phyloP scores from a whole-genome alignment of 1,140 invertebrate species.

The Monomorium pharaonis region DNA sequence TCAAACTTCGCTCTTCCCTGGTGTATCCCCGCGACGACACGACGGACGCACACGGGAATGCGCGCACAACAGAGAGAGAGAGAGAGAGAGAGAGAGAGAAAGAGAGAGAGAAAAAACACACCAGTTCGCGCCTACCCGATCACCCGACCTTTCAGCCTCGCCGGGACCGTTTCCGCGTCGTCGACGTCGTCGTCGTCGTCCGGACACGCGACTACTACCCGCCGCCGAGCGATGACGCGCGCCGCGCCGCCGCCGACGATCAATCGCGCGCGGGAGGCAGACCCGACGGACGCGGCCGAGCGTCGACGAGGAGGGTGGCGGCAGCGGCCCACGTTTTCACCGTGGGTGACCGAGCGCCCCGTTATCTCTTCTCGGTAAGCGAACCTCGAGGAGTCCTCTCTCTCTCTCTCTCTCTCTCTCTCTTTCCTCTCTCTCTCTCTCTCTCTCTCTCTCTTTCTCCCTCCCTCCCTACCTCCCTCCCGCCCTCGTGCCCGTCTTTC shows the following conservation, averaged over 20 bases:
- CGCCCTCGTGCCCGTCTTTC: too few relatives aligned
- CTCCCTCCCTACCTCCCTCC: too few relatives aligned
- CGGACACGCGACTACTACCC: background rate
- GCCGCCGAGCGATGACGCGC: slow-evolving; percentile 35
- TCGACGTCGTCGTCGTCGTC: background rate
- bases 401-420: too few relatives aligned
- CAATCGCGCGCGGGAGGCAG: slow-evolving; percentile 34
- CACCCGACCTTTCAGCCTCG: background rate
- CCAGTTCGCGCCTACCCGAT: background rate
- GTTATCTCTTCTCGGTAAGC: background rate
- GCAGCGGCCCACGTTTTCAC: slow-evolving; percentile 10
- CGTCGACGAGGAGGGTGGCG: slow-evolving; percentile 8
- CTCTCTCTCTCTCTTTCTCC: too few relatives aligned
- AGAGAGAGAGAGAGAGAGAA: too few relatives aligned
- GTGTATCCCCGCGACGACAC: background rate
- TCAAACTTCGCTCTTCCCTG: slow-evolving; percentile 14
- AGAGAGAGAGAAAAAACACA: background rate
- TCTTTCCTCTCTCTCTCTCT: too few relatives aligned
- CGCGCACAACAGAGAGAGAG: too few relatives aligned
- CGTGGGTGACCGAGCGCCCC: background rate
- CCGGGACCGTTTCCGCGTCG: background rate
- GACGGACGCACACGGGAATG: slow-evolving; percentile 21
- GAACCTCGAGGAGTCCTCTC: background rate
- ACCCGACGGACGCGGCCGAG: slow-evolving; percentile 19
- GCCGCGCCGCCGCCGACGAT: slow-evolving; percentile 42